These are phyloP conservation scores for Himalopsyche phryganea DNA, from an alignment of 1,140 invertebrate genomes.

Conservation along the genomic window DNA sequence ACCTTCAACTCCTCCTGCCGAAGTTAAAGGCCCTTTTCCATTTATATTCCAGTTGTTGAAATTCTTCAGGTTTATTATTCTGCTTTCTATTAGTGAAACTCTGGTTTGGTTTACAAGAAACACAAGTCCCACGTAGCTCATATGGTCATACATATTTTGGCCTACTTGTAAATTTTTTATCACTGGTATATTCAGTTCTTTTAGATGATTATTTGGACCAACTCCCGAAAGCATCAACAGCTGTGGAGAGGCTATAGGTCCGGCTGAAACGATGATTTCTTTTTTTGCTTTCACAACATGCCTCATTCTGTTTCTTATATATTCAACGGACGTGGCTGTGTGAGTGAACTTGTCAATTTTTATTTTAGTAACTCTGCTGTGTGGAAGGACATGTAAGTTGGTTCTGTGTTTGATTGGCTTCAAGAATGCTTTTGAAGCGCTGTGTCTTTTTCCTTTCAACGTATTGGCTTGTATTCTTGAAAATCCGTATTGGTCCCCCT, in stretches of 20 bases:
- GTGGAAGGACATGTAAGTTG: conserved; percentile 63
- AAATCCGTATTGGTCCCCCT: conserved; percentile 39
- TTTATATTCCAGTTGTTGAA: conserved; percentile 39
- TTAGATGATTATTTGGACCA: conserved; percentile 59
- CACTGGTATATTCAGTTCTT: conserved; percentile 58
- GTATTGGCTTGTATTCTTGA: conserved; percentile 64
- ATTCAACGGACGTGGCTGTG: conserved; percentile 63
- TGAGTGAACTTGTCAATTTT: conserved; percentile 57
- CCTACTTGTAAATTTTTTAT: conserved; percentile 63
- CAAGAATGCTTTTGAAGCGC: conserved; percentile 56
- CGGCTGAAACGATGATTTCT: conserved; percentile 63
- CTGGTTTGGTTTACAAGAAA: conserved; percentile 54
- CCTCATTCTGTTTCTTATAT: conserved; percentile 44
- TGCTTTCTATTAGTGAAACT: conserved; percentile 38
- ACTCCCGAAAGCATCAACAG: conserved; percentile 72
- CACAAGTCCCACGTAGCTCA: conserved; percentile 62
- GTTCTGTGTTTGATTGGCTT: conserved; percentile 54
- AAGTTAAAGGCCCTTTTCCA: conserved; percentile 50
- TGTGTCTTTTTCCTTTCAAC: conserved; percentile 48
- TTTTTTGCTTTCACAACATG: conserved; percentile 49
- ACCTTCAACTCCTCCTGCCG: conserved; percentile 55
- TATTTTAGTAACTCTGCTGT: conserved; percentile 59
- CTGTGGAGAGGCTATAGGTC: conserved; percentile 69
- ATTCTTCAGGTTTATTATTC: conserved; percentile 45
- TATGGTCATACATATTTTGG: conserved; percentile 64